A percentile compares a stretch with the other conserved stretches of the same genome.
phyloP scores from a whole-genome alignment of 2,797 vertebrate species.

The Todus mexicanus region DNA sequence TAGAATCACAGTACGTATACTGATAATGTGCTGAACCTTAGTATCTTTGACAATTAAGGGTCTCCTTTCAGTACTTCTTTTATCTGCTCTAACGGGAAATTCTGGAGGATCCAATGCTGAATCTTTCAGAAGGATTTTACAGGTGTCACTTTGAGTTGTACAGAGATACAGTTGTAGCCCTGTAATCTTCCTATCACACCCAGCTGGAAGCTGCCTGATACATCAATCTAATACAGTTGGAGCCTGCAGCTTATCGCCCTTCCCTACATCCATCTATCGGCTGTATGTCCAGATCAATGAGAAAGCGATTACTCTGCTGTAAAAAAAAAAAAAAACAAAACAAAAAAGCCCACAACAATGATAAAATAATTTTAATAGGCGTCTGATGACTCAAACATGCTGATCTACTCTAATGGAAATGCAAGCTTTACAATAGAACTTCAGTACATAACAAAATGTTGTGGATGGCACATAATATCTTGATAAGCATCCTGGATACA shows the following conservation, averaged over 20 bases:
- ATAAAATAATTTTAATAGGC: conserved; percentile 45
- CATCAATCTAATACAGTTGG: conserved; percentile 21
- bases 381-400: neutral
- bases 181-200: conserved; percentile 55
- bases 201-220: conserved; percentile 51
- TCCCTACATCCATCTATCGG: neutral
- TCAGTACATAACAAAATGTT: neutral
- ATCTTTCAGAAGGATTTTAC: neutral
- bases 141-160: neutral
- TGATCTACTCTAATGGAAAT: neutral
- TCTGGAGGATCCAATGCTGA: neutral
- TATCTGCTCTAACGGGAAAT: neutral
- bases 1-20: neutral
- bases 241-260: conserved; percentile 20
- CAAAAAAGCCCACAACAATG: neutral
- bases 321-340: neutral
- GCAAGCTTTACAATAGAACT: neutral
- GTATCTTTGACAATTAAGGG: neutral
- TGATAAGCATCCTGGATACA: neutral
- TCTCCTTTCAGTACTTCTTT: neutral
- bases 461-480: neutral
- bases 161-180: conserved; percentile 16
- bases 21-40: neutral
- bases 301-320: neutral
- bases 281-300: conserved; percentile 41